Conservation (phyloP, 2,113 vertebrate genomes). For the Numenius arquata region DNA sequence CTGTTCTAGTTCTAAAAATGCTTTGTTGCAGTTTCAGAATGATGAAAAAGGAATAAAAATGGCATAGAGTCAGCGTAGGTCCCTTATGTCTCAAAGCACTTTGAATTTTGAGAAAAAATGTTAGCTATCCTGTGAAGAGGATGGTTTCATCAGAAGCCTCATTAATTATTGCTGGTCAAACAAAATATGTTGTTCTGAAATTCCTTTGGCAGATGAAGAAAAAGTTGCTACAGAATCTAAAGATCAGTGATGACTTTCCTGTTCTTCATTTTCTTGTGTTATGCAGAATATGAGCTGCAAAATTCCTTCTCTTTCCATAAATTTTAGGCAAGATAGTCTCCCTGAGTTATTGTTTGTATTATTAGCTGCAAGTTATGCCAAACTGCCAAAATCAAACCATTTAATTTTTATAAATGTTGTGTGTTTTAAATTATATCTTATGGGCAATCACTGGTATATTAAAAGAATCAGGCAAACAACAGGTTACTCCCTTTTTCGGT, state of each 20-base stretch:
- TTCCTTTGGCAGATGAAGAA: background rate
- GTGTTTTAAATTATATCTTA: background rate
- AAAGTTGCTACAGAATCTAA: background rate
- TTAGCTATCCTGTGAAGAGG: background rate
- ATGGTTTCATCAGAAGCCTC: background rate
- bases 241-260: background rate
- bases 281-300: background rate
- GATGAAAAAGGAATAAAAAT: background rate
- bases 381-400: background rate
- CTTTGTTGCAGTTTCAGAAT: background rate
- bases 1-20: background rate
- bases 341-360: background rate
- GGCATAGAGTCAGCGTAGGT: background rate
- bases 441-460: background rate
- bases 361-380: background rate
- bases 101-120: background rate
- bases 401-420: background rate
- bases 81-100: background rate
- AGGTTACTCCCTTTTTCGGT: background rate
- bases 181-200: background rate
- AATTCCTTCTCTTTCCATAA: background rate
- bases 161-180: background rate
- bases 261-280: background rate
- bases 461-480: background rate
- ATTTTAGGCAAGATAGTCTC: background rate